phyloP scores from a whole-genome alignment of 2,888 invertebrate genomes.

The Hirtodrosophila alboralis region DNA sequence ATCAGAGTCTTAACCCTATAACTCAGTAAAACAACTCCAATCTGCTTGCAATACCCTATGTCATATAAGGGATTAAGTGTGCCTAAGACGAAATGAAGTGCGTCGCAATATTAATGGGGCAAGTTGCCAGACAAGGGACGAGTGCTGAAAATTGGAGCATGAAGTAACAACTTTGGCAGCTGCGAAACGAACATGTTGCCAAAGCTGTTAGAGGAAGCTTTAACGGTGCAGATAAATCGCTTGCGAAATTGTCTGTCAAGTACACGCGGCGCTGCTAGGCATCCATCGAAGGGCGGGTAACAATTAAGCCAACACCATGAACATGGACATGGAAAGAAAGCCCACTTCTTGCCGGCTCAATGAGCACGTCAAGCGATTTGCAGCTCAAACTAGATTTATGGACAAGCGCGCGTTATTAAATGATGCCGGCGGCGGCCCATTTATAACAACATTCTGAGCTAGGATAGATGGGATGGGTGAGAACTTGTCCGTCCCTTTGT shows the following conservation, averaged over 20 bases:
- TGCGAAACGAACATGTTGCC: conserved; percentile 3
- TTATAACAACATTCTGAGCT: conserved; percentile 42
- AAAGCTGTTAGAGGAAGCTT: conserved; percentile 2
- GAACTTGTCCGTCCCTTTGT: conserved; percentile 2
- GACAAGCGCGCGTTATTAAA: conserved; percentile 63
- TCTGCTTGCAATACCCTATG: too few relatives aligned
- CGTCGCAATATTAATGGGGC: conserved; percentile 15
- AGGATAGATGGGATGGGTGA: too few relatives aligned
- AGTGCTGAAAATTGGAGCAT: conserved; percentile 35
- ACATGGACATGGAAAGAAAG: background rate
- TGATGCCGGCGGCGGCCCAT: conserved; percentile 51
- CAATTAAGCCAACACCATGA: conserved; percentile 52
- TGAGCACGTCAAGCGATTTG: conserved; percentile 45
- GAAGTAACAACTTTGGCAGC: conserved; percentile 17
- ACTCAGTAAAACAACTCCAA: too few relatives aligned
- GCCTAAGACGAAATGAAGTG: too few relatives aligned
- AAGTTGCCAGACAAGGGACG: background rate
- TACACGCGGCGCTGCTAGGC: conserved; percentile 42
- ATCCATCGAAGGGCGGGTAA: conserved; percentile 16
- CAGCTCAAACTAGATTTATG: conserved; percentile 61
- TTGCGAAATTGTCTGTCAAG: conserved; percentile 66
- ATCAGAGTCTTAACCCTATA: too few relatives aligned
- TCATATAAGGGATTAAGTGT: too few relatives aligned
- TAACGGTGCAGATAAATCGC: conserved; percentile 51
- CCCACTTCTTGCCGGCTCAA: conserved; percentile 47